phyloP scores from a whole-genome alignment of 2,113 vertebrate genomes.

The Archilochus colubris region DNA sequence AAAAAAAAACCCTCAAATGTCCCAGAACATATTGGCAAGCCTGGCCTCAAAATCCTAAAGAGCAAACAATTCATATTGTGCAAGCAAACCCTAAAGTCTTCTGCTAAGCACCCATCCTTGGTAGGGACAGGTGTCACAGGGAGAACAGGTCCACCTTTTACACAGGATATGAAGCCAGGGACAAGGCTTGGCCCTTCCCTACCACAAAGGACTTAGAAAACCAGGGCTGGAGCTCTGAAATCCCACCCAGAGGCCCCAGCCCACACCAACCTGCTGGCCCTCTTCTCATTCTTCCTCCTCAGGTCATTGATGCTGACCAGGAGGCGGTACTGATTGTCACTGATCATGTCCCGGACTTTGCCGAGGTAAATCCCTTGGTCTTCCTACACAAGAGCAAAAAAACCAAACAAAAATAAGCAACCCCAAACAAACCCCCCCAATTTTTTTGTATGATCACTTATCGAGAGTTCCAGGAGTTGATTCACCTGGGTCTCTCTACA shows the following conservation, averaged over 20 bases:
- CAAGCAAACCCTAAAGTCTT: neutral
- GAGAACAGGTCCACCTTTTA: neutral
- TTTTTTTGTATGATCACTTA: too few species aligned
- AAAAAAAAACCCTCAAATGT: accelerated
- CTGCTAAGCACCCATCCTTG: neutral
- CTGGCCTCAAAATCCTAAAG: neutral
- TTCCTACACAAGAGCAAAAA: slow-evolving; percentile 77
- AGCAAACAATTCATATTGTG: accelerated
- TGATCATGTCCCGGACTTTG: slow-evolving; percentile 95
- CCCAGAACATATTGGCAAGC: neutral
- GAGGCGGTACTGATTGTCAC: slow-evolving; percentile 88
- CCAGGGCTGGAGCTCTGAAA: neutral
- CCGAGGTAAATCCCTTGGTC: slow-evolving; percentile 93
- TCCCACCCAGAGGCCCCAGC: accelerated
- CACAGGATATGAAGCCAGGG: too few species aligned
- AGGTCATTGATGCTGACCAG: slow-evolving; percentile 95
- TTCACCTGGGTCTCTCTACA: too few species aligned
- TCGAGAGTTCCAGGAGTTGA: too few species aligned
- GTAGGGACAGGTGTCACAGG: accelerated
- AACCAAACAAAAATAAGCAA: too few species aligned
- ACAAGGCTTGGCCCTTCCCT: neutral
- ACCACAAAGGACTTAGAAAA: neutral
- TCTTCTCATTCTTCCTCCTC: slow-evolving; percentile 88
- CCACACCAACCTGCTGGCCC: slow-evolving; percentile 85
- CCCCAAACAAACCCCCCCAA: too few species aligned